Conservation (phyloP, 2,797 vertebrate genomes). For the Chaetodon trifasciatus region DNA sequence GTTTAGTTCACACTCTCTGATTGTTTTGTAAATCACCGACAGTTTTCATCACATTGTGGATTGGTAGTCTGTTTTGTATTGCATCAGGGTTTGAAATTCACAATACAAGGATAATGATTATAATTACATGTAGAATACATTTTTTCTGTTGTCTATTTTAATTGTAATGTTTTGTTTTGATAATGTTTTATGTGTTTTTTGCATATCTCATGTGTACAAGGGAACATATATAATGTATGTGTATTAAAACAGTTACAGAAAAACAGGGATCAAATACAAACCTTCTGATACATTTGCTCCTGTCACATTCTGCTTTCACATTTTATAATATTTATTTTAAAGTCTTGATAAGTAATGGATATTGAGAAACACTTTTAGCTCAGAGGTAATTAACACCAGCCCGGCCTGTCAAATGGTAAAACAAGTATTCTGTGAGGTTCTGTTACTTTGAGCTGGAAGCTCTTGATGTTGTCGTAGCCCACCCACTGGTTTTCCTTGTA, state of each 20-base stretch:
- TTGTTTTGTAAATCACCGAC: constrained; percentile 15
- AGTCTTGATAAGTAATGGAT: constrained; percentile 21
- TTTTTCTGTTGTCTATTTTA: neutral
- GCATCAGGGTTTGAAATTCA: constrained; percentile 9
- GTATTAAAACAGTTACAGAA: constrained; percentile 36
- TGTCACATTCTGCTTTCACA: constrained; percentile 17
- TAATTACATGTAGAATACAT: neutral
- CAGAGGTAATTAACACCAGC: constrained; percentile 22
- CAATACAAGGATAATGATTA: constrained; percentile 17
- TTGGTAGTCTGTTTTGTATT: constrained; percentile 27
- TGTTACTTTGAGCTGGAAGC: constrained; percentile 76
- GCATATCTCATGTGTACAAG: neutral
- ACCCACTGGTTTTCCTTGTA: constrained; percentile 80
- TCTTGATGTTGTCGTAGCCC: constrained; percentile 75
- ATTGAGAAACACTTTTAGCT: constrained; percentile 32
- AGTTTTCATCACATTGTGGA: constrained; percentile 19
- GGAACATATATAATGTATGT: constrained; percentile 13
- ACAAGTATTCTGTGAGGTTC: constrained; percentile 20
- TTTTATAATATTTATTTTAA: constrained; percentile 1
- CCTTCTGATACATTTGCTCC: neutral
- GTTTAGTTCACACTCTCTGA: neutral
- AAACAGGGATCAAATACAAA: neutral
- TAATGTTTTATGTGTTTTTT: constrained; percentile 20
- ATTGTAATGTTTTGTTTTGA: constrained; percentile 37
- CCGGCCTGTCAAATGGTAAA: constrained; percentile 34